A percentile compares a stretch with the other conserved stretches of the same genome.
These are phyloP conservation scores for Rachycentron canadum DNA, from an alignment of 2,797 vertebrate species.

Conservation along the genomic window DNA sequence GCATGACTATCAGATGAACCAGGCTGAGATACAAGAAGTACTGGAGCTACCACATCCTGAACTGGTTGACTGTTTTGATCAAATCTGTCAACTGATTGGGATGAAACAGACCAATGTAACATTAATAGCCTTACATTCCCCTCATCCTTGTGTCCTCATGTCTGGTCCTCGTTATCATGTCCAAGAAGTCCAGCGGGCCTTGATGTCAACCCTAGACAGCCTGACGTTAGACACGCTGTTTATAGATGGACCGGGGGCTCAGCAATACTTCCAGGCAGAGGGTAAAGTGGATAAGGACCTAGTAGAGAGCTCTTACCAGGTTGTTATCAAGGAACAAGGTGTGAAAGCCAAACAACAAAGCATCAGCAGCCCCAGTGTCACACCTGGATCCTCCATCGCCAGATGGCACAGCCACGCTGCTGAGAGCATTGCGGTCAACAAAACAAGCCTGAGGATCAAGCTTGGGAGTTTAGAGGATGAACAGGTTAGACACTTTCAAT, in stretches of 20 bases:
- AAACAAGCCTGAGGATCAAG: constrained; percentile 56
- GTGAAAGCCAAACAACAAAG: neutral
- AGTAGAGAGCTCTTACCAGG: constrained; percentile 57
- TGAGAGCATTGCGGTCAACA: neutral
- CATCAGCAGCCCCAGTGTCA: neutral
- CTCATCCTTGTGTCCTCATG: constrained; percentile 56
- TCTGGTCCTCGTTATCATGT: constrained; percentile 68
- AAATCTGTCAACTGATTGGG: constrained; percentile 49
- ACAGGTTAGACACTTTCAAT: constrained; percentile 51
- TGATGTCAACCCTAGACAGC: constrained; percentile 36
- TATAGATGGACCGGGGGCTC: constrained; percentile 68
- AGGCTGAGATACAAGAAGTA: constrained; percentile 34
- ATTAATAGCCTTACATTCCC: constrained; percentile 20
- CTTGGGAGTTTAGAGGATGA: constrained; percentile 49
- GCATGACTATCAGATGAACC: constrained; percentile 56
- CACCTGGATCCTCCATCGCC: neutral
- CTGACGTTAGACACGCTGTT: constrained; percentile 38
- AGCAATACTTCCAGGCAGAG: constrained; percentile 65
- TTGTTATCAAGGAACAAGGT: constrained; percentile 60
- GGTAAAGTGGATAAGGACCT: constrained; percentile 46
- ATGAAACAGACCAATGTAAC: constrained; percentile 51
- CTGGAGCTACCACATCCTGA: constrained; percentile 54
- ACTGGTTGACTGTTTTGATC: constrained; percentile 64
- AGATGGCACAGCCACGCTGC: neutral
- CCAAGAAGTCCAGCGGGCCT: constrained; percentile 12